Base-by-base conservation (phyloP, 2,888 invertebrate species). In the Trachelus troglodyta region DNA sequence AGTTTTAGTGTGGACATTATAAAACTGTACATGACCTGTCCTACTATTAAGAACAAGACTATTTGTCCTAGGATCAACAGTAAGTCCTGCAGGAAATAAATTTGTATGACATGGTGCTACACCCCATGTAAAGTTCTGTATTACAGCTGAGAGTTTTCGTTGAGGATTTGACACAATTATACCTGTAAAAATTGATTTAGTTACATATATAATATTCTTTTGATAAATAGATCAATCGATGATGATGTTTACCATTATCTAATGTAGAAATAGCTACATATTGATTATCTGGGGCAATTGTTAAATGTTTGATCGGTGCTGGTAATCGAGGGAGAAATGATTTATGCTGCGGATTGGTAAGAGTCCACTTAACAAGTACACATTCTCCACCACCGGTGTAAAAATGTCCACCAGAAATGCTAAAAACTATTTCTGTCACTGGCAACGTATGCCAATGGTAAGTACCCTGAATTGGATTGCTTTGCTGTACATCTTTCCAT, bases 401-500 rank as follows among this genome's bases (percentile, higher is more conserved):
- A 88, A 97, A 93, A 82, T 94, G 93, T 12, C 94, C 94, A 33
- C 96, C 91, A 78, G 89, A 90, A 83, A 85, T 90, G 15, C 96
- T 94, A 87, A 96, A 97, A 1, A 92, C 92, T 30, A 97, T 88
- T 87, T 95, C 94, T 73, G 93, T 92, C 0, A 96, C 94, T 56
- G 95, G 93, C 75, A 96, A 92, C 6, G 95, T 94, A 91, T 97
- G 97, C 97, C 97, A 97, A 89, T 97, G 96, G 86, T 94, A 94
- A 1, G 94, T 89, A 1, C 94, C 92, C 86, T 93, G 92, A 12
- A 91, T 80, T 37, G 88, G 85, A 83, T 80, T 82, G 31, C 78
- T 74, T 71, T 85, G 82, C 40, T 84, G 91, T 75, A 94, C 90
- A 78, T 92, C 91, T 75, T 92, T 94, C 95, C 95, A 96, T 15